phyloP scores from a whole-genome alignment of 2,888 invertebrate genomes.

The Rhingia campestris region DNA sequence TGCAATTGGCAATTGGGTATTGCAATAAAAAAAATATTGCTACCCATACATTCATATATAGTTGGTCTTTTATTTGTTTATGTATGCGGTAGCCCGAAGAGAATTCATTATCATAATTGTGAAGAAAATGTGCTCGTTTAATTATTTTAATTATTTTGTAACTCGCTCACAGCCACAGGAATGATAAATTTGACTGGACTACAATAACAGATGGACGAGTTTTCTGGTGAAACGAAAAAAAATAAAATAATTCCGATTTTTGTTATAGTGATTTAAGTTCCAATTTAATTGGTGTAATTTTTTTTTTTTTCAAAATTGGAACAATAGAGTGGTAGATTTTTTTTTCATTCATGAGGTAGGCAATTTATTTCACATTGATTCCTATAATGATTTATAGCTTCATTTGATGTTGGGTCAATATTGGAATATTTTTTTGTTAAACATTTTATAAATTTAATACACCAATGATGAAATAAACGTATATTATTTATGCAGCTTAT shows the following conservation, averaged over 20 bases:
- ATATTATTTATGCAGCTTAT: no score
- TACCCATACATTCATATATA: neutral
- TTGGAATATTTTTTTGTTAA: no score
- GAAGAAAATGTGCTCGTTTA: conserved; percentile 20
- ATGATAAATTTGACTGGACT: conserved; percentile 37
- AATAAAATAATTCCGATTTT: conserved; percentile 42
- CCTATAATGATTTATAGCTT: no score
- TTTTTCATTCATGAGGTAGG: no score
- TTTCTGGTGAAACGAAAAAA: conserved; percentile 41
- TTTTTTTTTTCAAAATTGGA: no score
- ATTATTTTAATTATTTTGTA: conserved; percentile 60
- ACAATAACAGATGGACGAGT: conserved; percentile 52
- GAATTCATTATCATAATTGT: neutral
- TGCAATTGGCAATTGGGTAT: conserved; percentile 51
- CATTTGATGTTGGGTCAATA: no score
- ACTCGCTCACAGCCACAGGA: conserved; percentile 4
- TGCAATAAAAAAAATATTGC: neutral
- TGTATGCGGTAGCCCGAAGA: neutral
- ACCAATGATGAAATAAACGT: no score
- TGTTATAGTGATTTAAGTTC: conserved; percentile 17
- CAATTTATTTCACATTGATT: no score
- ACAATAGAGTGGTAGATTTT: no score
- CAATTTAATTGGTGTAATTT: no score
- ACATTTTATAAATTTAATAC: no score
- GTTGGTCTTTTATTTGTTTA: conserved; percentile 6